Conservation (phyloP, 2,113 vertebrate genomes). For the Grallaria varia region DNA sequence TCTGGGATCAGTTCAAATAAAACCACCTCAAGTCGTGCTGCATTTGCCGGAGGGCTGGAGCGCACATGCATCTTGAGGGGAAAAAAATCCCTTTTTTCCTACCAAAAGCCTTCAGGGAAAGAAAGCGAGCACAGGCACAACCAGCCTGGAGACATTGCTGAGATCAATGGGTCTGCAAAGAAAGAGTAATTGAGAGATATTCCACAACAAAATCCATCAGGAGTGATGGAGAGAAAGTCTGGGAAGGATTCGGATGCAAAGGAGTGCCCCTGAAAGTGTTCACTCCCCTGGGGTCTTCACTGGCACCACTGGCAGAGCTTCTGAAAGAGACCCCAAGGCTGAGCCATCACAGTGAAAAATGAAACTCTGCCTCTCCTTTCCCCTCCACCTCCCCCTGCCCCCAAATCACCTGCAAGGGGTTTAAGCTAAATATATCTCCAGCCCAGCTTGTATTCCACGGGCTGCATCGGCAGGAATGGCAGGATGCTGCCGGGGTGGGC, state of each 20-base stretch:
- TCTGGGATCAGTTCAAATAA: background rate
- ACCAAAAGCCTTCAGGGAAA: background rate
- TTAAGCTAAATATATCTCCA: background rate
- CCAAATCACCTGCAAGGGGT: background rate
- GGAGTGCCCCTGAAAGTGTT: background rate
- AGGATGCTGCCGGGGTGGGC: background rate
- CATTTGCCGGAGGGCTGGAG: background rate
- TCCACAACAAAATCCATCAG: background rate
- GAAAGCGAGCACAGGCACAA: background rate
- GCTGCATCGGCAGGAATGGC: rapidly evolving
- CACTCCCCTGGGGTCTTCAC: background rate
- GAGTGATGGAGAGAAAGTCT: background rate
- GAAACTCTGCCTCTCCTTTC: background rate
- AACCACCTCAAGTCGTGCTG: background rate
- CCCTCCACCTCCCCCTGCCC: rapidly evolving
- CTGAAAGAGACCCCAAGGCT: background rate
- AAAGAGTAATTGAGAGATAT: background rate
- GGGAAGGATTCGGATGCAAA: rapidly evolving
- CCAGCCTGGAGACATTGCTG: rapidly evolving
- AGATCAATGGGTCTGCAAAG: background rate
- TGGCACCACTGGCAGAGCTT: background rate
- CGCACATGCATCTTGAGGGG: rapidly evolving
- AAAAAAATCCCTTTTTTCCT: background rate
- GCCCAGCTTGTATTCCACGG: background rate
- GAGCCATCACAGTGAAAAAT: background rate